Evolutionary conservation across 1,140 invertebrate species (phyloP).

Genomic region (Pogonomyrmex californicus): DNA sequence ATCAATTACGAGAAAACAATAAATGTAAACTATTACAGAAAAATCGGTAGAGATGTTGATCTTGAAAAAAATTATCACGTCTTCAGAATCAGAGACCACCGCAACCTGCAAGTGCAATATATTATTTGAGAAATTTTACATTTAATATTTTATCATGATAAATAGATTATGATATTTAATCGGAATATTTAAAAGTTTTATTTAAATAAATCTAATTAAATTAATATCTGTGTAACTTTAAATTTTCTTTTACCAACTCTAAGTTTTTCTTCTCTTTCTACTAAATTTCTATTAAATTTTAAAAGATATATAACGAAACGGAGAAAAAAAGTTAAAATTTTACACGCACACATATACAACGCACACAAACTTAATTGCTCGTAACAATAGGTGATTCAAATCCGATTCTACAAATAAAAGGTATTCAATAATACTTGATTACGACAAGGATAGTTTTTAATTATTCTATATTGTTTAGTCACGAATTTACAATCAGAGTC

Average conservation of each 20-base stretch:
- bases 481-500: background rate
- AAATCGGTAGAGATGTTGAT: background rate
- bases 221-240: too few species aligned
- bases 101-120: background rate
- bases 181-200: too few species aligned
- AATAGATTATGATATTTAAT: background rate
- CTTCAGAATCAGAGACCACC: background rate
- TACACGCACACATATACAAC: too few species aligned
- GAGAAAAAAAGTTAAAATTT: background rate
- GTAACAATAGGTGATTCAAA: background rate
- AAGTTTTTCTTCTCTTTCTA: background rate
- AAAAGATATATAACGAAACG: background rate
- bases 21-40: background rate
- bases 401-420: background rate
- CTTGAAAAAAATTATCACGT: background rate
- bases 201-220: too few species aligned
- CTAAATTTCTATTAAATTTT: background rate
- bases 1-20: slow-evolving; percentile 11
- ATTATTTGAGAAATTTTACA: background rate
- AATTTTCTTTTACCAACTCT: background rate
- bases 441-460: background rate
- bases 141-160: background rate
- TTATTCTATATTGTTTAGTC: slow-evolving; percentile 18
- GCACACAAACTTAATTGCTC: background rate
- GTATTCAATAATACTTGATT: background rate